These are phyloP conservation scores for Procambarus clarkii DNA, from an alignment of 1,140 invertebrate species.

Conservation along the genomic window DNA sequence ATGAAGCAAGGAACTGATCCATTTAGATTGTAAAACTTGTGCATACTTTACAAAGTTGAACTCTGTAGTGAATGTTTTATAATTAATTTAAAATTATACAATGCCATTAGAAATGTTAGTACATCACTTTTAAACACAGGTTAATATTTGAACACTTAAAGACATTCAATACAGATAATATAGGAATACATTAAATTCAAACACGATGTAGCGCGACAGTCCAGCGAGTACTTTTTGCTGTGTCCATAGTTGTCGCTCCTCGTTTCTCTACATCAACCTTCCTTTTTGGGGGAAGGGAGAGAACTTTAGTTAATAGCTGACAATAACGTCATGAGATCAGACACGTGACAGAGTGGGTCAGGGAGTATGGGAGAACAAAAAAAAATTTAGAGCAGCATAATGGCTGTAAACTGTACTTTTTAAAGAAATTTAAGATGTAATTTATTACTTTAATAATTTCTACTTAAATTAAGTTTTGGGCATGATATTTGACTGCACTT, in stretches of 20 bases:
- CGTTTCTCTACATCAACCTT: slow-evolving; percentile 34
- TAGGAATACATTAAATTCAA: slow-evolving; percentile 9
- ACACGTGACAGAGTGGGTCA: slow-evolving; percentile 1
- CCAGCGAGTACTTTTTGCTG: neutral
- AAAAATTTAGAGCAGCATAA: neutral
- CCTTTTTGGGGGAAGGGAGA: slow-evolving; percentile 25
- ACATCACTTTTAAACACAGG: slow-evolving; percentile 13
- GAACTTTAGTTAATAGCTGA: slow-evolving; percentile 6
- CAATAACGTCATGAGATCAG: slow-evolving; percentile 17
- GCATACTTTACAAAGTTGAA: slow-evolving; percentile 23
- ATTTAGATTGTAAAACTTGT: slow-evolving; percentile 10
- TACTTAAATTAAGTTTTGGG: neutral
- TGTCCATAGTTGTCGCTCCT: neutral
- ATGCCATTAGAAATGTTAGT: slow-evolving; percentile 4
- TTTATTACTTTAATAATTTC: neutral
- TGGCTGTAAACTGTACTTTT: neutral
- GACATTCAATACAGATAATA: neutral
- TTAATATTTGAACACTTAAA: slow-evolving; percentile 13
- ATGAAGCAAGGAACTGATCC: slow-evolving; percentile 7
- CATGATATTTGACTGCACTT: neutral
- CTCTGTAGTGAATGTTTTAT: neutral
- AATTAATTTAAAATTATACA: slow-evolving; percentile 4
- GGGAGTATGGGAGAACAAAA: neutral
- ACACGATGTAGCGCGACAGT: slow-evolving; percentile 28
- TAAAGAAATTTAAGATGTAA: neutral